These are phyloP conservation scores for Tyrophagus putrescentiae DNA, from an alignment of 1,140 invertebrate genomes.

Conservation along the genomic window DNA sequence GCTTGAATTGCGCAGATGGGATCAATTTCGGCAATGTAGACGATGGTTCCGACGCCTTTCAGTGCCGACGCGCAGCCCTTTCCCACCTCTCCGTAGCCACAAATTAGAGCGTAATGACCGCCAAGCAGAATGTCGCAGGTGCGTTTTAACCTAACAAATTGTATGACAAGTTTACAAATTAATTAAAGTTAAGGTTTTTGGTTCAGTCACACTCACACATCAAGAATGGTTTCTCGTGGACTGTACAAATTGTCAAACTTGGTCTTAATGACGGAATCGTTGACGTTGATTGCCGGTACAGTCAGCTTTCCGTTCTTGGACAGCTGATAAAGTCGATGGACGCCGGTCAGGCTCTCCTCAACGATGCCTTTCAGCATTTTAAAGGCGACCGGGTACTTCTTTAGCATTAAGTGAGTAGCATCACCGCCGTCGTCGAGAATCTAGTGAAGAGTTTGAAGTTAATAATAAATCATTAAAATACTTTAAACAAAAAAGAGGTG, in stretches of 20 bases:
- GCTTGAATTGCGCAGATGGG: conserved; percentile 95
- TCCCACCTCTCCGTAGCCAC: conserved; percentile 86
- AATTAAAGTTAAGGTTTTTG: too few relatives aligned
- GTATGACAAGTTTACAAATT: too few relatives aligned
- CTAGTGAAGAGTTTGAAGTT: conserved; percentile 30
- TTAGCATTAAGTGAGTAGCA: conserved; percentile 88
- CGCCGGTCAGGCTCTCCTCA: conserved; percentile 93
- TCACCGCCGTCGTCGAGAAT: conserved; percentile 95
- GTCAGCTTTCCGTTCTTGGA: conserved; percentile 83
- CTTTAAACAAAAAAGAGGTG: not conserved
- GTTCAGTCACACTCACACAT: conserved; percentile 61
- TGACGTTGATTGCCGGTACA: conserved; percentile 98
- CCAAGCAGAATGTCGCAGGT: conserved; percentile 97
- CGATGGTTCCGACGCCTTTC: conserved; percentile 82
- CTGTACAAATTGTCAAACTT: conserved; percentile 95
- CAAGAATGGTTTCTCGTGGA: conserved; percentile 71
- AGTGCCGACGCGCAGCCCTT: conserved; percentile 91
- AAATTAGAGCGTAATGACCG: conserved; percentile 88
- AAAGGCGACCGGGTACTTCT: conserved; percentile 87
- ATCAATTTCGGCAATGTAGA: conserved; percentile 93
- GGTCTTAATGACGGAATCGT: conserved; percentile 97
- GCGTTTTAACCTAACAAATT: conserved; percentile 69
- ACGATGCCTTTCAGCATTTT: conserved; percentile 92
- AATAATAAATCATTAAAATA: conserved; percentile 10
- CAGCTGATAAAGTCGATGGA: conserved; percentile 87